Percentiles rank a stretch among this genome's conserved stretches.
These are phyloP conservation scores for Notocelia uddmanniana DNA, from an alignment of 2,888 invertebrate genomes.

Conservation along the genomic window DNA sequence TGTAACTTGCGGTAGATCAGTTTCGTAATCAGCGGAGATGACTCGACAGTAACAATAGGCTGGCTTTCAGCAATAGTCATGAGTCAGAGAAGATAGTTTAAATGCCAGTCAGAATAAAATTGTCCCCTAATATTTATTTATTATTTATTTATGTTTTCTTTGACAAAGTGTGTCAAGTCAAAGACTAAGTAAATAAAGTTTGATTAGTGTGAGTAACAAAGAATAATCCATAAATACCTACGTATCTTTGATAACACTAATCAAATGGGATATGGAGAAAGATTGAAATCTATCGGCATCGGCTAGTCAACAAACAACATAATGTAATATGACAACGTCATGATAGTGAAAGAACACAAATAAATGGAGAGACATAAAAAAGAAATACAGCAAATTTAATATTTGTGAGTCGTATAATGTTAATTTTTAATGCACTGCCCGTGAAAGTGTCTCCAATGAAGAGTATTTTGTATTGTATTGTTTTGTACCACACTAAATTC, in stretches of 20 bases:
- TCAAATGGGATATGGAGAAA: no score
- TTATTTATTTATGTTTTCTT: no score
- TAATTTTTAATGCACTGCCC: no score
- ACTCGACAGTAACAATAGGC: background rate
- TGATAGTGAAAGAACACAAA: no score
- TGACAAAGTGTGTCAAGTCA: background rate
- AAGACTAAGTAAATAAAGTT: background rate
- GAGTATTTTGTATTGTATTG: no score
- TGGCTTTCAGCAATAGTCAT: no score
- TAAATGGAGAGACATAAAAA: background rate
- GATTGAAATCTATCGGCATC: background rate
- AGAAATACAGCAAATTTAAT: background rate
- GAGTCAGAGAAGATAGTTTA: no score
- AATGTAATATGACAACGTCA: background rate
- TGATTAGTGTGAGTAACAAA: background rate
- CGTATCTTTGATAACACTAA: background rate
- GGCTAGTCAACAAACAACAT: background rate
- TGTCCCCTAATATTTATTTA: no score
- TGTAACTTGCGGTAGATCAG: slow-evolving; percentile 32
- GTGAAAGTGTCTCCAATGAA: no score
- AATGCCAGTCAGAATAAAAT: no score
- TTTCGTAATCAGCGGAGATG: background rate
- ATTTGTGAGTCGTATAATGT: no score
- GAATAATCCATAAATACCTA: background rate
- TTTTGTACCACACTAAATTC: no score